Evolutionary conservation across 2,888 invertebrate genomes (phyloP), one percentile per base, ranked within the genome.

Genomic region (Ophion obscuratus): DNA sequence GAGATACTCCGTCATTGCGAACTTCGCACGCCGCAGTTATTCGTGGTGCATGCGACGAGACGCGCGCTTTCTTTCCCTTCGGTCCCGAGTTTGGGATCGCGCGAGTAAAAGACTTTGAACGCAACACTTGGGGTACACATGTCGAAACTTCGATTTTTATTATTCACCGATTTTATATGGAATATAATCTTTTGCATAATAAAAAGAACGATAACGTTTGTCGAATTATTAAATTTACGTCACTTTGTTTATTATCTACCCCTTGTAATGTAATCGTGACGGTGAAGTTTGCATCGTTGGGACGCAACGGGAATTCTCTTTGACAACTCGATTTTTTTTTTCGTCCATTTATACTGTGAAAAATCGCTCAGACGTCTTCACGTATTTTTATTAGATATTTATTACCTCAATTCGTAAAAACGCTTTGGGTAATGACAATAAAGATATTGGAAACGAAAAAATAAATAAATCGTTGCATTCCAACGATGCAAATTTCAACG

Each of bases 21-120:
- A 81, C 76, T 86, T 71, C 17, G 81, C 59, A 81, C 71, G 44
- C 70, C 20, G 76, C 66, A 40, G 20, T 77, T 77, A 62, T 73
- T 80, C 67, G 62, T 62, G 31, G 53, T 86, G 86, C 84, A 86
- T 84, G 86, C 81, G 47, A 78, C 57, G 17, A 66, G 57, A 31
- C 14, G 53, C 53, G 24, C 17, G 68, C 61, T 57, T 64, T 64
- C 59, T 40, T 62, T 71, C 2, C 47, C 47, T 14, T 67, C 77
- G 36, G 36, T 66, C 36, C 20, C n/a, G 1, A 20, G 36, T 57
- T 57, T 64, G 64, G 44, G 7, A 67, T 44, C 47, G n/a, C 24
- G 36, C 20, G 77, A 57, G 57, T 57, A 57, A 77, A 67, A 77
- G 77, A 77, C 57, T 67, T 61, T 62, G 9, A 27, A 79, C 17